phyloP scores from a whole-genome alignment of 1,140 invertebrate genomes.

The Danaus plexippus region DNA sequence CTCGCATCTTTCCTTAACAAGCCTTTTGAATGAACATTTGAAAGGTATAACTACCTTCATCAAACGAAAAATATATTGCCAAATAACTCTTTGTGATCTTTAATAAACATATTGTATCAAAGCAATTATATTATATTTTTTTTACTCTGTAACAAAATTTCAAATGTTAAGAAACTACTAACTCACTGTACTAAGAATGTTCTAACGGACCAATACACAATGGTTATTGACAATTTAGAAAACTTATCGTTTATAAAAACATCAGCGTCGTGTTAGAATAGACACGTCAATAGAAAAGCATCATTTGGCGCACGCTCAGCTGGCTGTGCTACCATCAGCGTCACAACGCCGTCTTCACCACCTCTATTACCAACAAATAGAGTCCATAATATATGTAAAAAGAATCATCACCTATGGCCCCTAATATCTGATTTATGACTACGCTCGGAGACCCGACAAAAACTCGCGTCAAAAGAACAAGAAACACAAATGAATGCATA shows the following conservation, averaged over 20 bases:
- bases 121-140: no score
- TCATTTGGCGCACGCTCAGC: constrained; percentile 44
- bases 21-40: constrained; percentile 4
- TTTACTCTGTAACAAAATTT: not conserved
- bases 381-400: constrained; percentile 19
- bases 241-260: constrained; percentile 64
- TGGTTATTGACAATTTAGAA: constrained; percentile 43
- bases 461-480: constrained; percentile 60
- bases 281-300: constrained; percentile 52
- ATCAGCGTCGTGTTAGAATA: constrained; percentile 50
- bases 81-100: not conserved
- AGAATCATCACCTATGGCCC: constrained; percentile 13
- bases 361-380: constrained; percentile 14
- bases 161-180: not conserved
- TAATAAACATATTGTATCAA: no score
- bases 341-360: constrained; percentile 5
- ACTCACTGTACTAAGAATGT: constrained; percentile 16
- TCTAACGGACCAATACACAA: constrained; percentile 46
- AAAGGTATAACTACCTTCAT: not conserved
- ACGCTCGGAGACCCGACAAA: constrained; percentile 60
- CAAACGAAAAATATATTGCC: not conserved
- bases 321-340: constrained; percentile 17
- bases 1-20: constrained; percentile 5
- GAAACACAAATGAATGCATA: constrained; percentile 61
- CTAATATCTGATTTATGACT: constrained; percentile 63